Conservation (phyloP, 2,888 invertebrate genomes). For the Phrixothrix hirtus region DNA sequence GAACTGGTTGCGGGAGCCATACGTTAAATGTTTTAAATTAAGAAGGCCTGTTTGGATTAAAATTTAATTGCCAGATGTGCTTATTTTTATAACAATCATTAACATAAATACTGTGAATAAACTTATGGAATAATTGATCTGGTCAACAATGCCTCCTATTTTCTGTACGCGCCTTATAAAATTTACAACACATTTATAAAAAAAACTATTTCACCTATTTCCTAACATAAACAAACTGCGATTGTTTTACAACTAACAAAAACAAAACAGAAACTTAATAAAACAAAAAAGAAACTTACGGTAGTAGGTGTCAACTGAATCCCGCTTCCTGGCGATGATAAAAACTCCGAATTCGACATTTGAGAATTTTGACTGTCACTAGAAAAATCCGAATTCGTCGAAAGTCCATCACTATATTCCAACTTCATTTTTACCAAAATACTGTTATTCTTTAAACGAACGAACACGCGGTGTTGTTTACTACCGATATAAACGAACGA, state of each 20-base stretch:
- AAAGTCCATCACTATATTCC: constrained; percentile 53
- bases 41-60: too few species aligned
- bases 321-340: constrained; percentile 49
- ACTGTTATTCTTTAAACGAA: too few species aligned
- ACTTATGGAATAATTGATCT: background rate
- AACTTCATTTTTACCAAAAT: constrained; percentile 53
- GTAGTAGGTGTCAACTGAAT: constrained; percentile 44
- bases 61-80: too few species aligned
- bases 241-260: background rate
- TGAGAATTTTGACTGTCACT: constrained; percentile 55
- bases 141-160: too few species aligned
- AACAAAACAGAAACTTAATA: background rate
- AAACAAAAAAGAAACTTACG: constrained; percentile 43
- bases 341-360: constrained; percentile 48
- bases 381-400: constrained; percentile 55
- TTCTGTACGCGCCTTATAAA: background rate
- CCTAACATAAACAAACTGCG: background rate
- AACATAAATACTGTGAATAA: background rate
- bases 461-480: constrained; percentile 27
- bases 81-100: background rate
- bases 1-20: too few species aligned
- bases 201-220: background rate
- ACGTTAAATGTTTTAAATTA: too few species aligned
- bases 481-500: constrained; percentile 15
- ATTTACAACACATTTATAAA: background rate